These are phyloP conservation scores for Ganaspis sp. DNA, from an alignment of 1,140 invertebrate species.

Conservation along the genomic window DNA sequence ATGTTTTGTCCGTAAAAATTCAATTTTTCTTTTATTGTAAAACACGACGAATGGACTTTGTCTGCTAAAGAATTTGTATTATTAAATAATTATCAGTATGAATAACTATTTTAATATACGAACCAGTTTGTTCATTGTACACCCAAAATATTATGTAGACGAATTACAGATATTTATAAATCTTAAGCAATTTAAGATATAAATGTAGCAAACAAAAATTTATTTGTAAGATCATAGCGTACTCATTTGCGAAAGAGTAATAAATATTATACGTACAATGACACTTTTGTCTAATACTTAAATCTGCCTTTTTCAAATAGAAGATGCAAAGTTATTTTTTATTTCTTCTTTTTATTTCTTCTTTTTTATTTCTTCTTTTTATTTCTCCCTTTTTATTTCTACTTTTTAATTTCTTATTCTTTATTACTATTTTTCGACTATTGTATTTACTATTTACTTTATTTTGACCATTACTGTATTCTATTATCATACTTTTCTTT, in stretches of 20 bases:
- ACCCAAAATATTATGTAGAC: conserved; percentile 48
- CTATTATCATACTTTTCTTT: no score
- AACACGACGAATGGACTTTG: conserved; percentile 42
- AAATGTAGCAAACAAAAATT: conserved; percentile 56
- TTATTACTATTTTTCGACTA: no score
- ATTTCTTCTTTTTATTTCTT: neutral
- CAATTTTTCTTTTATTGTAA: conserved; percentile 39
- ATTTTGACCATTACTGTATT: no score
- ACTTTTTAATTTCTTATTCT: no score
- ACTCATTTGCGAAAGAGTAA: conserved; percentile 62
- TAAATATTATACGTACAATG: conserved; percentile 57
- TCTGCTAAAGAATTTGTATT: conserved; percentile 49
- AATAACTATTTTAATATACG: conserved; percentile 53
- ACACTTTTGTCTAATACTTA: neutral
- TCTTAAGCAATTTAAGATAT: conserved; percentile 57
- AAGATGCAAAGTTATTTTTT: no score
- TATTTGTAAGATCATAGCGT: conserved; percentile 66
- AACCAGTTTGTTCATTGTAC: conserved; percentile 45
- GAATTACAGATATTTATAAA: conserved; percentile 63
- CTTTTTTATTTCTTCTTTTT: no score
- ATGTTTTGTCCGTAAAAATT: neutral
- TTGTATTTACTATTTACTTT: no score
- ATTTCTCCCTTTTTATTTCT: no score
- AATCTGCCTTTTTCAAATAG: no score
- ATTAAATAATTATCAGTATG: conserved; percentile 49